Base-by-base conservation (phyloP, 2,888 invertebrate genomes). In the Acheta domesticus region DNA sequence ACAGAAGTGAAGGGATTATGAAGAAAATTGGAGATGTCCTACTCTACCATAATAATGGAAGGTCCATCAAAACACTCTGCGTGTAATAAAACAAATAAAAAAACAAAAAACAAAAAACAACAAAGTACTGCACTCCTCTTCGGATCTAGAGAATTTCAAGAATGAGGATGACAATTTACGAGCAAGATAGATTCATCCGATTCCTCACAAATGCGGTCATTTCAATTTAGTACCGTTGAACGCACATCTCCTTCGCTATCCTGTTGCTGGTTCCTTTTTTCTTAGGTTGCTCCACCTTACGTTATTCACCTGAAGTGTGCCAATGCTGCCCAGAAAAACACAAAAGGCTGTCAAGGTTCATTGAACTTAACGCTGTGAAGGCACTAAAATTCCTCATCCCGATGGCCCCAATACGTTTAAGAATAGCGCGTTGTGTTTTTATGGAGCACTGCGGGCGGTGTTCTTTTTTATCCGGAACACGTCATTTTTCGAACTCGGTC, bases 331-430 rank as follows among this genome's bases (percentile, higher is more conserved):
- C 62, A 62, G 62, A 62, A 62, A 62, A 62, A 62, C 62, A 62
- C 62, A 62, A 62, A 62, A 62, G 62, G n/a, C 62, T n/a, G 62
- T 62, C 62, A n/a, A 62, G 62, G 62, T 62, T 62, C 62, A 62
- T 62, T 62, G 62, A 62, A 62, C 62, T 62, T 62, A 62, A 62
- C 62, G 62, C 62, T 19, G 62, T n/a, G 62, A 14, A n/a, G 62
- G n/a, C n/a, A 62, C 62, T 14, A 62, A 62, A 62, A 62, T 62
- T 62, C 62, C 62, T 62, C 62, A 62, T 62, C 62, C 62, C 62
- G 62, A 62, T 62, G 62, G 62, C 62, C 62, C 62, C 62, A 62
- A 62, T 62, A 62, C 62, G 62, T 14, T 62, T 62, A n/a, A 62
- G 62, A 62, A 62, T 62, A 62, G 62, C 62, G 62, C 62, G 62